Conservation (phyloP, 2,888 invertebrate species). For the Euproctis similis region DNA sequence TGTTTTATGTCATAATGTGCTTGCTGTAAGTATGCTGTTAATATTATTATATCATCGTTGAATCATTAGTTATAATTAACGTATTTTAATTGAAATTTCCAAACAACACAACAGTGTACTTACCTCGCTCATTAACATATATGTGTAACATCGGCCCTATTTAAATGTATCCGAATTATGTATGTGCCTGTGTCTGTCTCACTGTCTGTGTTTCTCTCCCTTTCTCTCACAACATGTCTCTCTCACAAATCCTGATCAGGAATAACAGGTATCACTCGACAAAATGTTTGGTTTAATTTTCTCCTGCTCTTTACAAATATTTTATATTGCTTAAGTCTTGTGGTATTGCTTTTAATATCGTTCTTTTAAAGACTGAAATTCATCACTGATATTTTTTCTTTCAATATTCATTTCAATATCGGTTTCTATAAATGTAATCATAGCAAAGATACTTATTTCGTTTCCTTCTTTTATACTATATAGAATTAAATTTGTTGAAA, state of each 20-base stretch:
- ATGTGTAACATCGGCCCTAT: slow-evolving; percentile 11
- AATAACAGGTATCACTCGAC: slow-evolving; percentile 72
- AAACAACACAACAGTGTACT: slow-evolving; percentile 1
- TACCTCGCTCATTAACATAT: background rate
- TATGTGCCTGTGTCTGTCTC: slow-evolving; percentile 73
- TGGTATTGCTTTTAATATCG: slow-evolving; percentile 50
- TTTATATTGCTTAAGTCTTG: slow-evolving; percentile 60
- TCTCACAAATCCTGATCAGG: slow-evolving; percentile 69
- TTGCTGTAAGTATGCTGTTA: slow-evolving; percentile 2
- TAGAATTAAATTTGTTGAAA: no score
- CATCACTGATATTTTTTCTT: background rate
- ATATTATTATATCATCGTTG: background rate
- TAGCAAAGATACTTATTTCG: no score
- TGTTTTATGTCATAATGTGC: slow-evolving; percentile 9
- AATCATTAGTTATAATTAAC: background rate
- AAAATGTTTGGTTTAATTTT: slow-evolving; percentile 41
- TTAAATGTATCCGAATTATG: slow-evolving; percentile 37
- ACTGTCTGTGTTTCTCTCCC: slow-evolving; percentile 73
- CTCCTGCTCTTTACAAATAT: slow-evolving; percentile 37
- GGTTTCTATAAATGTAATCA: background rate
- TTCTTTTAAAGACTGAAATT: no score
- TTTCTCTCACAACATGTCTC: slow-evolving; percentile 71
- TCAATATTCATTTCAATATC: background rate
- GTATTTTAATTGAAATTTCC: no score
- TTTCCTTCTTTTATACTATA: no score